phyloP scores from a whole-genome alignment of 2,113 vertebrate genomes.

The Ondatra zibethicus region DNA sequence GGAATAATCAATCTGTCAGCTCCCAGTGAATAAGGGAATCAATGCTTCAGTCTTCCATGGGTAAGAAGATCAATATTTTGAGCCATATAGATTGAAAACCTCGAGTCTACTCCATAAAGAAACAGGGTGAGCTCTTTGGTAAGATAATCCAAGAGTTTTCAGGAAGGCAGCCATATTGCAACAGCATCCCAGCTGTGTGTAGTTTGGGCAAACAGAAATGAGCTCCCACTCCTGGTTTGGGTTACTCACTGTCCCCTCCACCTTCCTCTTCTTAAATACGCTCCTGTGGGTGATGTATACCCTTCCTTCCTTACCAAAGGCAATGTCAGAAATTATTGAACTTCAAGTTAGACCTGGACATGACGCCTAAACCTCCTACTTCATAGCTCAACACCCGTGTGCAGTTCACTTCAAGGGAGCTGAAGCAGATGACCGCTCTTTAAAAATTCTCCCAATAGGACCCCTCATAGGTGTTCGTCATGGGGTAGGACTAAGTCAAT shows the following conservation, averaged over 20 bases:
- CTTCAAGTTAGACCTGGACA: conserved; percentile 8
- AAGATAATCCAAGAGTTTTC: neutral
- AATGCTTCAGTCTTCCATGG: neutral
- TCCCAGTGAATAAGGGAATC: neutral
- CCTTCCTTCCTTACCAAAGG: neutral
- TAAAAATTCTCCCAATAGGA: neutral
- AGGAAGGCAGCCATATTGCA: neutral
- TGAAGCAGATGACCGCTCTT: neutral
- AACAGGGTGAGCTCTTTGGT: neutral
- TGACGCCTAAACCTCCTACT: conserved; percentile 17
- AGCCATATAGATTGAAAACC: neutral
- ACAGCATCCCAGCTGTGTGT: neutral
- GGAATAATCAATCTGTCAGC: neutral
- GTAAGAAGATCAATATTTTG: neutral
- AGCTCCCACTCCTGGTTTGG: neutral
- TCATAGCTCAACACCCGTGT: neutral
- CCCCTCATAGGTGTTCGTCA: neutral
- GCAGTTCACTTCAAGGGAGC: neutral
- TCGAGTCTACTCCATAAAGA: neutral
- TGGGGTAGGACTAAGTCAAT: neutral
- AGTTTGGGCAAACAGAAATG: neutral
- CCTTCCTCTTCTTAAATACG: neutral
- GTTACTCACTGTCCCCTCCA: neutral
- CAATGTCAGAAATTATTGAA: neutral
- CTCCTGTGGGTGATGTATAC: neutral